A percentile compares a stretch with the other conserved stretches of the same genome.
phyloP scores from a whole-genome alignment of 2,113 vertebrate genomes.

The Tetrax tetrax region DNA sequence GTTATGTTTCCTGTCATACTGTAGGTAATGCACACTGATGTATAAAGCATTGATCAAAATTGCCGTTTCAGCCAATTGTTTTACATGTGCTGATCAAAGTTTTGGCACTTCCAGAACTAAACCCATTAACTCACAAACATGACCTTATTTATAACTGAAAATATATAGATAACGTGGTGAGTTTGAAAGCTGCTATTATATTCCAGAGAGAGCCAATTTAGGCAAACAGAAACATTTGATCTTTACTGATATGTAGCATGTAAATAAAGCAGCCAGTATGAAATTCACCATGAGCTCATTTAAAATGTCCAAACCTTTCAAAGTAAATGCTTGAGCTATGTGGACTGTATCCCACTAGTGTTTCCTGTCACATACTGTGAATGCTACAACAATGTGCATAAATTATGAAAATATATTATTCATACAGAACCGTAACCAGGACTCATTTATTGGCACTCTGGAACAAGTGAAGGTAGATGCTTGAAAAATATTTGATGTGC shows the following conservation, averaged over 20 bases:
- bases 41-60: constrained; percentile 60
- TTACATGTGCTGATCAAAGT: constrained; percentile 68
- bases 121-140: constrained; percentile 69
- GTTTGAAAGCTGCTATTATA: constrained; percentile 69
- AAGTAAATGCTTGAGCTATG: constrained; percentile 13
- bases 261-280: constrained; percentile 52
- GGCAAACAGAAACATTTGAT: constrained; percentile 44
- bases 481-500: background rate
- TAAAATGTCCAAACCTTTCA: constrained; percentile 42
- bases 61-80: constrained; percentile 45
- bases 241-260: constrained; percentile 23
- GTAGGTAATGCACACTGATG: constrained; percentile 47
- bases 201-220: constrained; percentile 33
- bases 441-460: background rate
- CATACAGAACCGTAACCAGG: background rate
- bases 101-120: constrained; percentile 70
- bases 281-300: constrained; percentile 46
- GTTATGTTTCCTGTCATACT: constrained; percentile 56
- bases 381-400: background rate
- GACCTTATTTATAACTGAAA: constrained; percentile 53
- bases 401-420: background rate
- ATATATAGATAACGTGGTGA: constrained; percentile 61
- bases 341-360: background rate
- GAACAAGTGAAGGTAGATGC: background rate
- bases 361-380: background rate